Conservation (phyloP, 1,140 invertebrate genomes). For the Euglossa dilemma region DNA sequence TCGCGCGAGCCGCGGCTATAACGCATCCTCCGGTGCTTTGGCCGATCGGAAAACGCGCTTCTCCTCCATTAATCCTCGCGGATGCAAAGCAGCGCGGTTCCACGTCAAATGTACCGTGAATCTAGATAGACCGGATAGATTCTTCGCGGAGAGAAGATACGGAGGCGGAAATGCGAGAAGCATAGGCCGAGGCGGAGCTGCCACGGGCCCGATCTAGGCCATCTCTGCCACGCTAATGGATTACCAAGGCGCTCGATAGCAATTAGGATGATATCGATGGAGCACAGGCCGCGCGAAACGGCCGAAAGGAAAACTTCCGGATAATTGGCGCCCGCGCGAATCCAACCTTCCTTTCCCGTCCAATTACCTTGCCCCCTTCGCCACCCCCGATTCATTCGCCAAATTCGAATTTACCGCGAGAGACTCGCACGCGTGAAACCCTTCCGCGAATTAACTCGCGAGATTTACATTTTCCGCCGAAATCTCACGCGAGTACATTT, state of each 20-base stretch:
- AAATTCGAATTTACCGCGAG: not conserved
- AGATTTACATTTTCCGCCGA: too few relatives aligned
- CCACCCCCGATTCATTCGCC: not conserved
- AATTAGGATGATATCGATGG: constrained; percentile 38
- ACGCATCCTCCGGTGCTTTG: not conserved
- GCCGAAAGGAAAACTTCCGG: constrained; percentile 5
- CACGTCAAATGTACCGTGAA: constrained; percentile 19
- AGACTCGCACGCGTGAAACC: not conserved
- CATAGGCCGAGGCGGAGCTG: not conserved
- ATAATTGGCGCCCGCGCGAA: constrained; percentile 7
- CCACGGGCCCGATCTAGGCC: constrained; percentile 21
- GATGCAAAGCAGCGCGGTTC: constrained; percentile 7
- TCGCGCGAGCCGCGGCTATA: not conserved
- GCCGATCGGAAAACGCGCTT: not conserved
- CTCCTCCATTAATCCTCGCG: constrained; percentile 7
- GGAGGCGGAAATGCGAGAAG: not conserved
- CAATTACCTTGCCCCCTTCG: not conserved
- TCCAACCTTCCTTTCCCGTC: not conserved
- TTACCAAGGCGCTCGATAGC: constrained; percentile 38
- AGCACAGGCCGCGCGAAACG: not conserved
- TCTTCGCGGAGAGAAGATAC: not conserved
- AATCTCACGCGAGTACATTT: too few relatives aligned
- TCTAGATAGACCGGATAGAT: constrained; percentile 6
- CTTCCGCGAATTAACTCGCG: too few relatives aligned
- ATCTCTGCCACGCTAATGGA: constrained; percentile 38